Base-by-base conservation (phyloP, 2,888 invertebrate genomes). In the Brenthis ino region DNA sequence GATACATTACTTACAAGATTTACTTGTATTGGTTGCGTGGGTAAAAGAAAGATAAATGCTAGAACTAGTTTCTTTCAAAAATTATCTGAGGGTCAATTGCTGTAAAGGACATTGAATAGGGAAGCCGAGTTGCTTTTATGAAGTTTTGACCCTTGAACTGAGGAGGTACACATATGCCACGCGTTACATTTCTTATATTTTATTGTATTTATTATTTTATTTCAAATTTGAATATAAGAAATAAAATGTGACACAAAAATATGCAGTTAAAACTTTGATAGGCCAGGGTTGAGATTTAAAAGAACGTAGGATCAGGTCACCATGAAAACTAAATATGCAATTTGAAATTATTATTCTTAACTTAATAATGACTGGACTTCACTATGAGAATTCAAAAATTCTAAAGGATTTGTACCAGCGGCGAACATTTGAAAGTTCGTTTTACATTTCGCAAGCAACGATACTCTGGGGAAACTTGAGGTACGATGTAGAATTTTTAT, bases 381-480 rank as follows among this genome's bases (percentile, higher is more conserved):
- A 5, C 51, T 14, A 2, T 14, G n/a, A 53, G 51, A 1, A 50
- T 60, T n/a, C 16, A 60, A 28, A 60, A 24, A 48, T 28, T 51
- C 6, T 33, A 28, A 53, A 53, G 20, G 63, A 33, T 14, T 63
- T 37, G 13, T 11, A 43, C 12, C 8, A 14, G 61, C 58, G 54
- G 60, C 51, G 47, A 54, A 63, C 67, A 56, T 54, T 65, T 65
- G 61, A 57, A 65, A 66, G 61, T 69, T 64, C 57, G 57, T 65
- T 67, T 69, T 70, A 63, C 53, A 70, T 70, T 72, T 68, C 54
- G 67, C 48, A 58, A 68, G 68, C 61, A 68, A 75, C 76, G 74
- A 76, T 75, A 70, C 79, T 76, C 78, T 16, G 33, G 78, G 76
- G 78, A 70, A 70, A 70, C 69, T 71, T 75, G 60, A 57, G 68